Percentiles rank a stretch among this genome's conserved stretches.
Evolutionary conservation across 2,113 vertebrate species (phyloP).

Genomic region (Turdus rufiventris): DNA sequence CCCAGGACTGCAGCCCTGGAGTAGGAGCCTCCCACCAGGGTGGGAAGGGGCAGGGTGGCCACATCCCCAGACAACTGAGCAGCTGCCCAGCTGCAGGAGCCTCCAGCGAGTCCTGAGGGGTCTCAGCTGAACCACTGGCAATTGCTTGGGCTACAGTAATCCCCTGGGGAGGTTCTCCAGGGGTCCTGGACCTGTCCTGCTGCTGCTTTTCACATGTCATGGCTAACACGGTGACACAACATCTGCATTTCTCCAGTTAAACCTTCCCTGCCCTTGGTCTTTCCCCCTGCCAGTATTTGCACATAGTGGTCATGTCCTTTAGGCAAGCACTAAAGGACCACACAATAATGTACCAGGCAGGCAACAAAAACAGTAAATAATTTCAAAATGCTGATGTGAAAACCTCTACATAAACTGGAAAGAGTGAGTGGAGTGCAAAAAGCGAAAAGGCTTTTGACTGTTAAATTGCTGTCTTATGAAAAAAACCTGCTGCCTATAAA

Average conservation of each 20-base stretch:
- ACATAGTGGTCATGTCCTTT: neutral
- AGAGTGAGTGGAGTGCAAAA: neutral
- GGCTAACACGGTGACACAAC: neutral
- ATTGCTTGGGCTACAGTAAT: neutral
- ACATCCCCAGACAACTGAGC: neutral
- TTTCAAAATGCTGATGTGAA: neutral
- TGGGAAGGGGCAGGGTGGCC: neutral
- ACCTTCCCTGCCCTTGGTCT: rapidly evolving
- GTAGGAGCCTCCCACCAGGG: rapidly evolving
- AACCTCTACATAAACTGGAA: neutral
- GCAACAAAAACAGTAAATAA: neutral
- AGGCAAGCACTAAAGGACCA: neutral
- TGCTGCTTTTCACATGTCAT: neutral
- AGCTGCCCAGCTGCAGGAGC: neutral
- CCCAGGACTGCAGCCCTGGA: neutral
- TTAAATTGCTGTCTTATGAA: neutral
- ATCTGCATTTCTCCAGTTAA: neutral
- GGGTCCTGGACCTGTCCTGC: neutral
- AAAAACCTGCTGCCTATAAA: neutral
- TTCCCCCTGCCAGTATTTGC: neutral
- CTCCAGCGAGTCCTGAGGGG: neutral
- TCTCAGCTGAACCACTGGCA: neutral
- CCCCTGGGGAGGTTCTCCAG: no score
- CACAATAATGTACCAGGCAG: neutral
- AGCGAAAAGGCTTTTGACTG: neutral